A percentile compares a stretch with the other conserved stretches of the same genome.
These are phyloP conservation scores for Drosophila setosimentum DNA, from an alignment of 2,888 invertebrate species.

Conservation along the genomic window DNA sequence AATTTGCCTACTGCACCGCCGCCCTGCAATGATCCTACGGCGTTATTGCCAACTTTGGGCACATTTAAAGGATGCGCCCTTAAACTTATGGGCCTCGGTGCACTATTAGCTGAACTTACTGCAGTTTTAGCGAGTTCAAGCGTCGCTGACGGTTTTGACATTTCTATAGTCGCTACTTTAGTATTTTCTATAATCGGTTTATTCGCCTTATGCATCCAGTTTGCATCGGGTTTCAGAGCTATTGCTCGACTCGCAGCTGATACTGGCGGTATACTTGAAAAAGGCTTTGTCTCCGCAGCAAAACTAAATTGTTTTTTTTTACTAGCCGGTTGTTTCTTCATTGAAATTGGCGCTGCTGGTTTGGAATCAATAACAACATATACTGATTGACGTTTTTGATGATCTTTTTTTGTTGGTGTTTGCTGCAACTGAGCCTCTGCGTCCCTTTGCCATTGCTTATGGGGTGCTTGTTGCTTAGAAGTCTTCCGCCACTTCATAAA, in stretches of 20 bases:
- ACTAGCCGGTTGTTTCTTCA: background rate
- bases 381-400: constrained; percentile 26
- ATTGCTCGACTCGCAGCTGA: background rate
- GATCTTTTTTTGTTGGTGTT: background rate
- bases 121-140: background rate
- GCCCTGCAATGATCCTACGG: constrained; percentile 5
- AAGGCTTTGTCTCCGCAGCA: background rate
- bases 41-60: background rate
- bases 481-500: constrained; percentile 41
- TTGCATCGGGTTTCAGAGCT: background rate
- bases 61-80: constrained; percentile 38
- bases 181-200: background rate
- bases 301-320: background rate
- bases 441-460: background rate
- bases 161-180: background rate
- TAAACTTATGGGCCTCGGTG: constrained; percentile 3
- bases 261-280: too few relatives aligned
- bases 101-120: background rate
- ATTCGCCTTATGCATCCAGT: background rate
- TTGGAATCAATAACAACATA: constrained; percentile 16
- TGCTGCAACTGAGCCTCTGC: background rate
- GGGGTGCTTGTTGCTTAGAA: constrained; percentile 1
- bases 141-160: constrained; percentile 1
- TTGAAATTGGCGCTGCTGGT: background rate
- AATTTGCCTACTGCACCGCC: constrained; percentile 53